These are phyloP conservation scores for Micromys minutus DNA, from an alignment of 2,113 vertebrate species.

Conservation along the genomic window DNA sequence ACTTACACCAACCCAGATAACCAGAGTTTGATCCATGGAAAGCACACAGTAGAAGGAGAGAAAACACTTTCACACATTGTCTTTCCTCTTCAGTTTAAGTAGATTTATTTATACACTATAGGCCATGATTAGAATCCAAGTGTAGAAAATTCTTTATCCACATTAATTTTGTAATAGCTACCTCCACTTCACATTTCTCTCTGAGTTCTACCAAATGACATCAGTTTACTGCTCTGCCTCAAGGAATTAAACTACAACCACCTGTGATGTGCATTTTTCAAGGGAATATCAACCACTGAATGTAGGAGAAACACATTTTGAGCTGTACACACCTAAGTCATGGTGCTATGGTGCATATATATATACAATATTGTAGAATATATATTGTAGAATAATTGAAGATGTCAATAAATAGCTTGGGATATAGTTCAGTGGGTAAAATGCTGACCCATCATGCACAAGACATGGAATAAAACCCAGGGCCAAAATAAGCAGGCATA, in stretches of 20 bases:
- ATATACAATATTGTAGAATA: background rate
- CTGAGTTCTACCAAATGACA: background rate
- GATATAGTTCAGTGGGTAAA: background rate
- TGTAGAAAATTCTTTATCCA: background rate
- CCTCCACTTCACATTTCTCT: background rate
- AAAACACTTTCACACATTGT: background rate
- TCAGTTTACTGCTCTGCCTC: background rate
- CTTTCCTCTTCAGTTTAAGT: background rate
- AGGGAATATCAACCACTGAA: background rate
- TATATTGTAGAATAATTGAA: background rate
- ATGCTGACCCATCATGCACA: background rate
- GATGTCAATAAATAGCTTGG: background rate
- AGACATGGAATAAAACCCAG: background rate
- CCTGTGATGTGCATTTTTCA: background rate
- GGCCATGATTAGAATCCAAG: constrained; percentile 2
- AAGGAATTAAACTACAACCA: background rate
- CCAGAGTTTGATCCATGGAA: background rate
- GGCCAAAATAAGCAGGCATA: background rate
- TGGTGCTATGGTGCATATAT: background rate
- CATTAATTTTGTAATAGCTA: background rate
- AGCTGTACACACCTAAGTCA: background rate
- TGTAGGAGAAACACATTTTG: background rate
- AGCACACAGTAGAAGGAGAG: background rate
- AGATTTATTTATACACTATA: background rate
- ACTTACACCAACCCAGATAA: background rate